phyloP scores from a whole-genome alignment of 2,888 invertebrate genomes.

The Lycophotia porphyrea region DNA sequence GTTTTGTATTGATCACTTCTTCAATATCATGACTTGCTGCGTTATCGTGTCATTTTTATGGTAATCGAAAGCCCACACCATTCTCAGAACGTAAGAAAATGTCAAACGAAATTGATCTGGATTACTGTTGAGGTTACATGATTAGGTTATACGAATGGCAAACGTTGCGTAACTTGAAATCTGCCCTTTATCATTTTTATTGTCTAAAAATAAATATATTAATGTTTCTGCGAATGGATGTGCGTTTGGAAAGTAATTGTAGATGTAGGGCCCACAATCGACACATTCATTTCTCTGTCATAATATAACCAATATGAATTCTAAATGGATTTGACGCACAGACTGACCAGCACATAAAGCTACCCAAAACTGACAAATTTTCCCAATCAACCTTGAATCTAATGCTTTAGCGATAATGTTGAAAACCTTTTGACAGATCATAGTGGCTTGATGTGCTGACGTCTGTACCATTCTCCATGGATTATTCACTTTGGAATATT shows the following conservation, averaged over 20 bases:
- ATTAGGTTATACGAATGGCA: constrained; percentile 53
- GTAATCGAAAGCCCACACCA: constrained; percentile 37
- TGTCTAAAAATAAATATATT: constrained; percentile 43
- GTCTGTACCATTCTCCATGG: constrained; percentile 11
- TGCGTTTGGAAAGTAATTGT: constrained; percentile 15
- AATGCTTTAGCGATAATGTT: too few relatives aligned
- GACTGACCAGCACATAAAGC: too few relatives aligned
- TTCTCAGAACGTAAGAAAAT: constrained; percentile 52
- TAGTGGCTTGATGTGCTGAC: too few relatives aligned
- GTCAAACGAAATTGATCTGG: constrained; percentile 56
- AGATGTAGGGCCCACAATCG: neutral
- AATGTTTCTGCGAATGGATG: constrained; percentile 35
- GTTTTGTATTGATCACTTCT: constrained; percentile 61
- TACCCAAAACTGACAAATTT: too few relatives aligned
- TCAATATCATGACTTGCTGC: constrained; percentile 49
- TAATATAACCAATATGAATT: constrained; percentile 37
- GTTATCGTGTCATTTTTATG: constrained; percentile 50
- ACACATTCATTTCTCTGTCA: constrained; percentile 34
- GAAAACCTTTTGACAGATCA: too few relatives aligned
- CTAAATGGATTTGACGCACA: constrained; percentile 12
- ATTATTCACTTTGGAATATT: neutral
- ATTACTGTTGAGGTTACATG: constrained; percentile 51
- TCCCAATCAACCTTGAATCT: too few relatives aligned
- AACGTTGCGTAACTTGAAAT: constrained; percentile 59
- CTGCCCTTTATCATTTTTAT: constrained; percentile 44